Evolutionary conservation across 92 coral and sea anemone genomes (phyloP).

Genomic region (Umimayanthus kanabou): DNA sequence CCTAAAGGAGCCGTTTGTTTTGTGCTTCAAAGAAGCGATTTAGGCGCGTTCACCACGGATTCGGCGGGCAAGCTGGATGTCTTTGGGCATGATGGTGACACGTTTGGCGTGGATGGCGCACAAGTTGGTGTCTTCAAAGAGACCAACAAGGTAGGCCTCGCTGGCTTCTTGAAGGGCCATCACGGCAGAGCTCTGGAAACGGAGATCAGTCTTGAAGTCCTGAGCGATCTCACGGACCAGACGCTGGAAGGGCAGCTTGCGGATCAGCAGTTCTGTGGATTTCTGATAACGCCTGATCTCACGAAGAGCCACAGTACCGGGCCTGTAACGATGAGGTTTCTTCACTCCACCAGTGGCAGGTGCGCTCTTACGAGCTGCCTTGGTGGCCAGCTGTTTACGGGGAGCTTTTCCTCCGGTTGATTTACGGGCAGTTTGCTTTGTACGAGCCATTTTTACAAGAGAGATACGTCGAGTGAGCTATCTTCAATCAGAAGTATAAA

Average conservation of each 20-base stretch:
- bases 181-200: slow-evolving; percentile 99
- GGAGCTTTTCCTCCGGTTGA: too few relatives aligned
- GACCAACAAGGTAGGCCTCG: slow-evolving; percentile 99
- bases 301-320: slow-evolving; percentile 95
- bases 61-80: slow-evolving; percentile 99
- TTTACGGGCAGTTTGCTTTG: slow-evolving; percentile 1
- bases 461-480: background rate
- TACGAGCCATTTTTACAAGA: background rate
- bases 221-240: slow-evolving; percentile 99
- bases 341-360: slow-evolving; percentile 98
- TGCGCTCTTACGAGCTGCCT: slow-evolving; percentile 40
- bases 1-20: slow-evolving; percentile 67
- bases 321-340: slow-evolving; percentile 98
- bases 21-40: background rate
- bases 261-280: slow-evolving; percentile 97
- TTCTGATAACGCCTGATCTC: slow-evolving; percentile 98
- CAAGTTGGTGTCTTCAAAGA: slow-evolving; percentile 99
- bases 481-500: too few relatives aligned
- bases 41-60: slow-evolving; percentile 88
- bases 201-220: slow-evolving; percentile 98
- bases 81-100: slow-evolving; percentile 99
- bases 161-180: slow-evolving; percentile 99
- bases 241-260: slow-evolving; percentile 99
- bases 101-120: slow-evolving; percentile 99
- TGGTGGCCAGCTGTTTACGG: too few relatives aligned